These are phyloP conservation scores for Pandion haliaetus DNA, from an alignment of 2,113 vertebrate species.

Conservation along the genomic window DNA sequence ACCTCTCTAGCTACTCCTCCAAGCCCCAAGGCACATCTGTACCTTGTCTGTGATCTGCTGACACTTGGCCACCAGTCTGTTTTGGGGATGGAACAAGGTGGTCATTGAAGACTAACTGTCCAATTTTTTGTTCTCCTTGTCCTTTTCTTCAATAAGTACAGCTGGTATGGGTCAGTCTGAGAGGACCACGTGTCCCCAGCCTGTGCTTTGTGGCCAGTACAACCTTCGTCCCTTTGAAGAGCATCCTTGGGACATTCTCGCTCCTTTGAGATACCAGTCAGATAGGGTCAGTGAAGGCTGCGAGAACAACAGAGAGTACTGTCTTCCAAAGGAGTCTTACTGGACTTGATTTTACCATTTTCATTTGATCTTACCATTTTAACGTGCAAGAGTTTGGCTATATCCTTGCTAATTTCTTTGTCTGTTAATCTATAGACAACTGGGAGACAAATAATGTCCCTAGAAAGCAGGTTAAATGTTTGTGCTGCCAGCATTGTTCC, in stretches of 20 bases:
- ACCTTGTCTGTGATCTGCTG: background rate
- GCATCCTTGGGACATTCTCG: background rate
- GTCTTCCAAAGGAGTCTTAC: background rate
- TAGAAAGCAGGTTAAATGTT: background rate
- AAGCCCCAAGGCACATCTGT: background rate
- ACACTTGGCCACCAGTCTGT: background rate
- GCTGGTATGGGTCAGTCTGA: background rate
- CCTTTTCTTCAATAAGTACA: background rate
- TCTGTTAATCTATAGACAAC: background rate
- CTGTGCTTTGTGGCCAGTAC: background rate
- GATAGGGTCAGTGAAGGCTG: background rate
- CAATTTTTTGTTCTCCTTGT: background rate
- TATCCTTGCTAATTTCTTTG: background rate
- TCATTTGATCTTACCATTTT: background rate
- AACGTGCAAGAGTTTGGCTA: background rate
- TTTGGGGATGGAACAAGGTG: background rate
- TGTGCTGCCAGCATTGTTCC: background rate
- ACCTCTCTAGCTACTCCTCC: background rate
- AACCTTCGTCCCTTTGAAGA: background rate
- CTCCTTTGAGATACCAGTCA: background rate
- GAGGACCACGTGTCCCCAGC: background rate
- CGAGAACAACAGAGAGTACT: background rate
- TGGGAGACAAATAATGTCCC: background rate
- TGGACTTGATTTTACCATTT: background rate
- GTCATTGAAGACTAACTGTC: background rate